Percentiles rank a stretch among this genome's conserved stretches.
Evolutionary conservation across 1,140 invertebrate species (phyloP).

Genomic region (Lethrus apterus): DNA sequence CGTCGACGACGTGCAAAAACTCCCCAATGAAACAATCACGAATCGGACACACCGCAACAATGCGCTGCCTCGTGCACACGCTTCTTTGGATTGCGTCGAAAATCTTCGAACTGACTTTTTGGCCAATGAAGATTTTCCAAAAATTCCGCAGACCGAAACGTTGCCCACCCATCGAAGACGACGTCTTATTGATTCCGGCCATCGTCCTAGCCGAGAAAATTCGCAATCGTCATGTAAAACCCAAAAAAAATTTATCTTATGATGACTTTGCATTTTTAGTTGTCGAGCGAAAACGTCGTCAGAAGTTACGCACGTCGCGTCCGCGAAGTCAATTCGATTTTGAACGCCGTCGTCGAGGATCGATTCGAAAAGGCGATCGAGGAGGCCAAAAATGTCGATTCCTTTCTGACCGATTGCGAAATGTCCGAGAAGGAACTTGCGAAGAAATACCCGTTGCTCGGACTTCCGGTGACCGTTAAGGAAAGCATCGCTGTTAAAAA

Average conservation of each 20-base stretch:
- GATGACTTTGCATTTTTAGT: no score
- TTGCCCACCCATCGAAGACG: neutral
- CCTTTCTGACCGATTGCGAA: conserved; percentile 39
- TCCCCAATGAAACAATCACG: no score
- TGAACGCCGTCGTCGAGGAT: conserved; percentile 68
- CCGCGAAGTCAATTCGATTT: conserved; percentile 55
- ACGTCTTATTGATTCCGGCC: neutral
- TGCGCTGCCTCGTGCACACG: no score
- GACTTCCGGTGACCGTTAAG: conserved; percentile 68
- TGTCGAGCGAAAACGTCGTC: conserved; percentile 56
- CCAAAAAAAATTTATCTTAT: no score
- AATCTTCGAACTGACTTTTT: no score
- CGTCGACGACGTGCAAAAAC: no score
- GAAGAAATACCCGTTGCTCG: conserved; percentile 55
- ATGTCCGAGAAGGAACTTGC: conserved; percentile 38
- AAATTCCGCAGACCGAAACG: no score
- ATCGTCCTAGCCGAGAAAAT: neutral
- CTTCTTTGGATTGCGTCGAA: no score
- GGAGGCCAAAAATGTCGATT: conserved; percentile 57
- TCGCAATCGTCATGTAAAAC: neutral
- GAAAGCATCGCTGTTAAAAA: conserved; percentile 62
- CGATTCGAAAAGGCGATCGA: conserved; percentile 56
- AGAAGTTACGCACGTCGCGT: conserved; percentile 59
- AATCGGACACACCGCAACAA: no score
- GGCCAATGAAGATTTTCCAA: no score